phyloP scores from a whole-genome alignment of 2,797 vertebrate species.

The Peromyscus nudipes region DNA sequence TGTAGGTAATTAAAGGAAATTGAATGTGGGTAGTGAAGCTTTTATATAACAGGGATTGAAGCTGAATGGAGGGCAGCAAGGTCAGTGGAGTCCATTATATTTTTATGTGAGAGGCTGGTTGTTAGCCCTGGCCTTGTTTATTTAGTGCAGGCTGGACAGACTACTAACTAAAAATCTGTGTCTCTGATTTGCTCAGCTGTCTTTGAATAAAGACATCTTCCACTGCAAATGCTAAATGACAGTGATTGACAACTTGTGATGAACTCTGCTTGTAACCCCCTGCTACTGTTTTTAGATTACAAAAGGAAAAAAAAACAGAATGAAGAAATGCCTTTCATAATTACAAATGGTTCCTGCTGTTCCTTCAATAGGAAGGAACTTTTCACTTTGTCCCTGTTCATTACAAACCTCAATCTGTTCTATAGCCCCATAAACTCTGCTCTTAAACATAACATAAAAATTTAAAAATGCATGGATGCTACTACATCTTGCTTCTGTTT shows the following conservation, averaged over 20 bases:
- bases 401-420: conserved; percentile 89
- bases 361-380: conserved; percentile 86
- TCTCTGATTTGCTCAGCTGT: conserved; percentile 93
- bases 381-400: conserved; percentile 90
- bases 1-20: conserved; percentile 96
- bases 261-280: conserved; percentile 91
- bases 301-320: conserved; percentile 88
- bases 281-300: conserved; percentile 92
- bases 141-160: conserved; percentile 91
- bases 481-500: conserved; percentile 58
- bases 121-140: conserved; percentile 93
- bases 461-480: conserved; percentile 34
- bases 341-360: conserved; percentile 91
- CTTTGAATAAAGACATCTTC: conserved; percentile 92
- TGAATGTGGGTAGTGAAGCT: conserved; percentile 93
- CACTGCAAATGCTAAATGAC: conserved; percentile 91
- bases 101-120: conserved; percentile 90
- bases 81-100: conserved; percentile 92
- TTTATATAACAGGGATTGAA: conserved; percentile 92
- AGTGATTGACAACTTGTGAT: conserved; percentile 92
- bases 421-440: conserved; percentile 83
- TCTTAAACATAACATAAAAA: conserved; percentile 67
- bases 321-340: conserved; percentile 92
- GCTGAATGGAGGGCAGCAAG: conserved; percentile 91
- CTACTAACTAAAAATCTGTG: conserved; percentile 92